phyloP scores from a whole-genome alignment of 2,888 invertebrate genomes.

The Cephus rjabovi region DNA sequence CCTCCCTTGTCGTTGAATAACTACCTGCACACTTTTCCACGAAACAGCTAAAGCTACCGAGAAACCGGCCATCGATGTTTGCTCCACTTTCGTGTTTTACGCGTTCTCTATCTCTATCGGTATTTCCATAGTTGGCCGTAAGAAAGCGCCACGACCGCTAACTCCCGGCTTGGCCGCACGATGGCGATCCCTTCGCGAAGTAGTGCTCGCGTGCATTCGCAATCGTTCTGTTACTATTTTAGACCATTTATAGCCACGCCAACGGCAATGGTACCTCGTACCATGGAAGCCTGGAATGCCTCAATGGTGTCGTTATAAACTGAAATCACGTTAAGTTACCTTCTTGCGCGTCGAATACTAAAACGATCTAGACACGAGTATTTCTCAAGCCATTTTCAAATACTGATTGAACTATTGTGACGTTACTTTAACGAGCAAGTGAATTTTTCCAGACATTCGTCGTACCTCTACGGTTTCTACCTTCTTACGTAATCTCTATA shows the following conservation, averaged over 20 bases:
- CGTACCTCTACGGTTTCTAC: slow-evolving; percentile 17
- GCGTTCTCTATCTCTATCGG: neutral
- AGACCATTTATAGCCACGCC: neutral
- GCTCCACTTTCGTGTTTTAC: neutral
- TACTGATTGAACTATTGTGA: slow-evolving; percentile 64
- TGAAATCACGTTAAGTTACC: slow-evolving; percentile 60
- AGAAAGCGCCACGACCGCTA: neutral
- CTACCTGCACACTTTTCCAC: neutral
- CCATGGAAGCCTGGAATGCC: slow-evolving; percentile 34
- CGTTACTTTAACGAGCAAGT: slow-evolving; percentile 30
- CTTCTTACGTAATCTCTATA: neutral
- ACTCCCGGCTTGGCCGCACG: neutral
- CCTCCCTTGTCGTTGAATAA: neutral
- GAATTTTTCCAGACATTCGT: slow-evolving; percentile 29
- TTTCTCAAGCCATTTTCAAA: slow-evolving; percentile 37
- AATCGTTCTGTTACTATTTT: neutral
- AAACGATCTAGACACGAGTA: slow-evolving; percentile 41
- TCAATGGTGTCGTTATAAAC: slow-evolving; percentile 54
- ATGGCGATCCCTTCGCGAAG: neutral
- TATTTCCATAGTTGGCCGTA: neutral
- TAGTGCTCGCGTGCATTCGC: neutral
- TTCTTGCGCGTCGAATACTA: slow-evolving; percentile 49
- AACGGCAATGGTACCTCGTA: neutral
- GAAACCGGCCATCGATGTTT: neutral
- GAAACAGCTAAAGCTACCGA: neutral